Conservation (phyloP, 1,140 invertebrate species). For the Leptinotarsa undecemlineata region DNA sequence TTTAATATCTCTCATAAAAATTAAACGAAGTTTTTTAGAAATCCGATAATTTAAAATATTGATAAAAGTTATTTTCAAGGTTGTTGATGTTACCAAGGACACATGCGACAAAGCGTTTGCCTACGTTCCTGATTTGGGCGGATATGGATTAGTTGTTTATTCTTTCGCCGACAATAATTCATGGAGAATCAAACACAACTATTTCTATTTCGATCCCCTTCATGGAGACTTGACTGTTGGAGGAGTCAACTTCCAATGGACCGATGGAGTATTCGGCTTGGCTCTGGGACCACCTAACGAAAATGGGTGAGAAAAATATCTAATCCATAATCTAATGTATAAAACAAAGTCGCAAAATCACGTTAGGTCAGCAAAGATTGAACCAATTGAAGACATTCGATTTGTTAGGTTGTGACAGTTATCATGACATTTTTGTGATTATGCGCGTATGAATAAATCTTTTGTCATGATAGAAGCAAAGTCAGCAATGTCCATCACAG, state of each 20-base stretch:
- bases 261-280: constrained; percentile 73
- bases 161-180: constrained; percentile 72
- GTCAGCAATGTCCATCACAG: no score
- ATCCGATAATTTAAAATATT: not conserved
- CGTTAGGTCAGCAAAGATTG: no score
- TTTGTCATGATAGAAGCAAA: no score
- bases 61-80: constrained; percentile 37
- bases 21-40: no score
- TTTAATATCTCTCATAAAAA: no score
- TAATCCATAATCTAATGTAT: not conserved
- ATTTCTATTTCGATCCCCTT: constrained; percentile 79
- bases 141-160: constrained; percentile 76
- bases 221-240: constrained; percentile 71
- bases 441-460: not conserved
- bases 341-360: no score
- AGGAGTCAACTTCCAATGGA: constrained; percentile 76
- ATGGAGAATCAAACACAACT: constrained; percentile 77
- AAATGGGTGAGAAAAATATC: constrained; percentile 37
- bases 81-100: constrained; percentile 68
- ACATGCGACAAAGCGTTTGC: constrained; percentile 73
- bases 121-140: constrained; percentile 75
- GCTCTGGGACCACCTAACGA: constrained; percentile 56
- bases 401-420: no score
- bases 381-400: no score
- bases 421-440: no score